Evolutionary conservation across 1,140 invertebrate species (phyloP), one percentile per base, ranked within the genome.

Genomic region (Drosophila bocqueti): DNA sequence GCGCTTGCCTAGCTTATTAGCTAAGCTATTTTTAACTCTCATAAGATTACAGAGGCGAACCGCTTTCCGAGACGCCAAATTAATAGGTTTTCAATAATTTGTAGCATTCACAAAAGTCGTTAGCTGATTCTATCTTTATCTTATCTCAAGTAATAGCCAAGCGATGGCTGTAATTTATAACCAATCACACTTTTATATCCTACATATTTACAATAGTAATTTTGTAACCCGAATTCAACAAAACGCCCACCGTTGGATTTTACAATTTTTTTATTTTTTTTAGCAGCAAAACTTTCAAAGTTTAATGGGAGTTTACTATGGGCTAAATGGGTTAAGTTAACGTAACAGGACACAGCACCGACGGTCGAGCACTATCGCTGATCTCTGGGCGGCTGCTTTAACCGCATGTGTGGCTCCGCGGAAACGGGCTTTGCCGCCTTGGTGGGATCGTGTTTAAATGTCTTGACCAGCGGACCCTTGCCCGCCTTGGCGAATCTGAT

Each of bases 401-500:
- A 38, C 18, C 74, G 31, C 63, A 76, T 83, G 42, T 78, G 65
- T 10, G 77, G 76, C 29, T 76, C 38, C 29, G 24, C 24, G 34
- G 36, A 31, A 7, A 3, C 18, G 79, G 85, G 87, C 38, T 49
- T 82, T 45, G 92, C 76, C 5, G 42, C 21, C 90, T 95, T 95
- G 47, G 96, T 98, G 26, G 98, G 98, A 93, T 99, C 96, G 91
- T 95, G 96, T 93, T 97, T 96, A 87, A 95, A 99, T 0, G 98
- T 99, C 93, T 97, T 98, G 24, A 95, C 94, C 47, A 98, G 79
- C 0, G 98, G 96, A 4, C 97, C 97, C 92, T 95, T 95, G 36
- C 97, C 98, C 11, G 98, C 97, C 93, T 95, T 95, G 72, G 95
- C 95, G 91, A 99, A 99, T 54, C 95, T 95, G 57, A 96, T 94